Evolutionary conservation across 2,888 invertebrate species (phyloP).

Genomic region (Rhaphigaster nebulosa): DNA sequence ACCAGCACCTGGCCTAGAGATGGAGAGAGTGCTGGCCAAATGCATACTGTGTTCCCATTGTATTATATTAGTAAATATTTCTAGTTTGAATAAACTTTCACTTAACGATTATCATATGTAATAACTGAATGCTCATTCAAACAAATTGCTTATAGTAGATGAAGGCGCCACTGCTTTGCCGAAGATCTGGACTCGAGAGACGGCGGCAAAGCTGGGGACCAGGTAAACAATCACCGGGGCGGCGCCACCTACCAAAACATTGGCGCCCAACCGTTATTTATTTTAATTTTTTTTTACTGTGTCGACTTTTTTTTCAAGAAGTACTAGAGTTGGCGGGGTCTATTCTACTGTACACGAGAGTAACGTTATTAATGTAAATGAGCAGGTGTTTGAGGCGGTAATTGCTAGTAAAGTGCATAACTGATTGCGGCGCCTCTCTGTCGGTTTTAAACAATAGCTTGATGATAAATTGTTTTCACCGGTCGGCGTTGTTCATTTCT

Average conservation of each 20-base stretch:
- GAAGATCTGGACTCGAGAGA: background rate
- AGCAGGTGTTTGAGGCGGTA: background rate
- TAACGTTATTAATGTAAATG: conserved; percentile 15
- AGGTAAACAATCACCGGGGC: conserved; percentile 12
- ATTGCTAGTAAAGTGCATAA: conserved; percentile 16
- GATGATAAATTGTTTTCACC: conserved; percentile 26
- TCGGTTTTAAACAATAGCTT: conserved; percentile 4
- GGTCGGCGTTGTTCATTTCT: background rate
- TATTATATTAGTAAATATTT: background rate
- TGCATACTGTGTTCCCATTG: background rate
- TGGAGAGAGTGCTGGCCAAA: too few species aligned
- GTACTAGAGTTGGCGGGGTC: background rate
- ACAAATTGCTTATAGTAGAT: background rate
- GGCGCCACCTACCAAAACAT: conserved; percentile 29
- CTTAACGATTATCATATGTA: background rate
- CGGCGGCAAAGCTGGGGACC: background rate
- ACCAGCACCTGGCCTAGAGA: too few species aligned
- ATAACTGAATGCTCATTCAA: background rate
- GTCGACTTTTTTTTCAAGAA: background rate
- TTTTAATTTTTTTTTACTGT: background rate
- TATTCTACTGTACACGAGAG: background rate
- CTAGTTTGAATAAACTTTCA: background rate
- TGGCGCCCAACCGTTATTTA: background rate
- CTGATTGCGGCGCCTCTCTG: conserved; percentile 33
- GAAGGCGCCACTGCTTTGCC: background rate